Conservation (phyloP, 2,113 vertebrate species). For the Chaetodon auriga region DNA sequence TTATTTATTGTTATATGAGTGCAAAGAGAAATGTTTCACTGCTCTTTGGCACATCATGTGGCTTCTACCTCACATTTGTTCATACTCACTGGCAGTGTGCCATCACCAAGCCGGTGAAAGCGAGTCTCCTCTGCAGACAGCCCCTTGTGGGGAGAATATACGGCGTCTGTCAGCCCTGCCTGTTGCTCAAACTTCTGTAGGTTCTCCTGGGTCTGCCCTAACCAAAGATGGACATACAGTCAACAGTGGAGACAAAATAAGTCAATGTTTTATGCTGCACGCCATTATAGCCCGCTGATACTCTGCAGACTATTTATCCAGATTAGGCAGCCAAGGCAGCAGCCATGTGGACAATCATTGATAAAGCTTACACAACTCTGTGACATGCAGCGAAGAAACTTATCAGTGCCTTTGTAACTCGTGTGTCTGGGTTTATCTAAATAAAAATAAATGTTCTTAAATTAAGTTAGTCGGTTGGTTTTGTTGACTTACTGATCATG, state of each 20-base stretch:
- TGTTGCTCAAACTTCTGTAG: constrained; percentile 95
- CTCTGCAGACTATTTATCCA: constrained; percentile 1
- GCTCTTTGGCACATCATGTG: neutral
- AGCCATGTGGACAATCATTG: neutral
- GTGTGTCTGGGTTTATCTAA: neutral
- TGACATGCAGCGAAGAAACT: neutral
- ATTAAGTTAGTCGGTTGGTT: neutral
- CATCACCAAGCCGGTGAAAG: constrained; percentile 89
- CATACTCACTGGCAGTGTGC: constrained; percentile 89
- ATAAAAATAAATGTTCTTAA: neutral
- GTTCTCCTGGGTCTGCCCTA: constrained; percentile 94
- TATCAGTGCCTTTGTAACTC: neutral
- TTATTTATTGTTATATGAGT: neutral
- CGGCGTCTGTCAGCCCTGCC: constrained; percentile 92
- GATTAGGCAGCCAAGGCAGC: neutral
- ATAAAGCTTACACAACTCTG: neutral
- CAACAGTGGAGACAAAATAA: constrained; percentile 11
- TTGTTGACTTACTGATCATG: constrained; percentile 91
- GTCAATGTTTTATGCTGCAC: neutral
- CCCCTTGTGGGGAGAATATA: constrained; percentile 94
- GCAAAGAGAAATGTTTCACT: neutral
- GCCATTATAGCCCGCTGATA: neutral
- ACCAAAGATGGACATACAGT: constrained; percentile 31
- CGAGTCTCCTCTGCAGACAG: constrained; percentile 92
- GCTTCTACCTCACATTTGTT: neutral